Conservation (phyloP, 2,113 vertebrate species). For the Lonchura striata region DNA sequence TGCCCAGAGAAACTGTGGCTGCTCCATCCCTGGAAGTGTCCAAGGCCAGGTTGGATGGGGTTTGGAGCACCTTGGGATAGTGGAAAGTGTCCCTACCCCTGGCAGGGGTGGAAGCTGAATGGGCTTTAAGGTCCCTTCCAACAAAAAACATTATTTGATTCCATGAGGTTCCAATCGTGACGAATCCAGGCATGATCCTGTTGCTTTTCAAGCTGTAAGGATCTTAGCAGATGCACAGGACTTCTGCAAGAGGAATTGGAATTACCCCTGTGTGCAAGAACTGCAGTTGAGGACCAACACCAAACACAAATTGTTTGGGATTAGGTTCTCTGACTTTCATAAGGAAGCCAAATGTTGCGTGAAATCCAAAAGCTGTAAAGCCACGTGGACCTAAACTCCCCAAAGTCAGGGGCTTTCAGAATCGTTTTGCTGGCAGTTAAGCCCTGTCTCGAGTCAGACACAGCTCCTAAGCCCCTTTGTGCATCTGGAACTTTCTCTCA, state of each 20-base stretch:
- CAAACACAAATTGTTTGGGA: background rate
- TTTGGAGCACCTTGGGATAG: background rate
- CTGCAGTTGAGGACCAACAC: background rate
- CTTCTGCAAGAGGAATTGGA: background rate
- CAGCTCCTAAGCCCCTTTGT: background rate
- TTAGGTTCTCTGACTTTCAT: background rate
- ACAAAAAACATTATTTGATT: background rate
- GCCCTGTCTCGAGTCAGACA: background rate
- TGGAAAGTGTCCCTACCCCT: background rate
- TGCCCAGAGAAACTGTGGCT: background rate
- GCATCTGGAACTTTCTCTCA: background rate
- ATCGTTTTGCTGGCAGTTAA: background rate
- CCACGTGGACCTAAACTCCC: background rate
- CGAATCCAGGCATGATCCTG: fast-evolving
- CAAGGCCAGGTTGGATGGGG: fast-evolving
- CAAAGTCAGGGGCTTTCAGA: background rate
- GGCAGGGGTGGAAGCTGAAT: background rate
- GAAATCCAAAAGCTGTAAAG: background rate
- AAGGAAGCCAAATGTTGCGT: background rate
- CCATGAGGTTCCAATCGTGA: background rate
- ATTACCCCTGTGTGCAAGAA: background rate
- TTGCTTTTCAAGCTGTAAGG: background rate
- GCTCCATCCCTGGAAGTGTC: background rate
- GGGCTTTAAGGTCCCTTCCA: background rate
- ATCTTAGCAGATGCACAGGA: background rate